A percentile compares a stretch with the other conserved stretches of the same genome.
Evolutionary conservation across 2,797 vertebrate species (phyloP).

Genomic region (Hyperoplus immaculatus): DNA sequence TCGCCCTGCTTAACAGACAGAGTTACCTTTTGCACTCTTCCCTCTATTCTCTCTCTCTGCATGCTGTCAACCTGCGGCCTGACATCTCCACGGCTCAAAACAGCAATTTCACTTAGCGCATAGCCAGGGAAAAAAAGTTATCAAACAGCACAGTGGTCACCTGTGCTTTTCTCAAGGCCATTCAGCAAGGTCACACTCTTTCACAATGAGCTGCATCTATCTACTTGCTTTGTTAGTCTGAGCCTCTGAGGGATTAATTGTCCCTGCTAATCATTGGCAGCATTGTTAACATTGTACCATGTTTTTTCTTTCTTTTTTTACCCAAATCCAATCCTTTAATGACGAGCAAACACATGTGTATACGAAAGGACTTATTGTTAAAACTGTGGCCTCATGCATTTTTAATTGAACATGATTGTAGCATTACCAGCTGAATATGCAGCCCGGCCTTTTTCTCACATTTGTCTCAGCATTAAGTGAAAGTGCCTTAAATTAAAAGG

Average conservation of each 20-base stretch:
- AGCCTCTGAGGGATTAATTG: slow-evolving; percentile 92
- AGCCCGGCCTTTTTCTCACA: slow-evolving; percentile 75
- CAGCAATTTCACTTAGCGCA: slow-evolving; percentile 75
- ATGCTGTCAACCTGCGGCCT: slow-evolving; percentile 58
- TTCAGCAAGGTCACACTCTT: slow-evolving; percentile 89
- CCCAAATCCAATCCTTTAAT: slow-evolving; percentile 92
- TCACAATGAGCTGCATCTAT: slow-evolving; percentile 88
- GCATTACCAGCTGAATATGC: slow-evolving; percentile 87
- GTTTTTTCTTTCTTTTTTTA: slow-evolving; percentile 77
- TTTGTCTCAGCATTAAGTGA: slow-evolving; percentile 79
- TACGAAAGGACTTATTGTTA: slow-evolving; percentile 81
- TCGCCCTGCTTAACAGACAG: slow-evolving; percentile 63
- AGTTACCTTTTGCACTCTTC: slow-evolving; percentile 58
- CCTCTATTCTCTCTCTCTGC: slow-evolving; percentile 65
- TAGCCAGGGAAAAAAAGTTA: slow-evolving; percentile 85
- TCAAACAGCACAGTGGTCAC: slow-evolving; percentile 88
- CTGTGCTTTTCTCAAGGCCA: slow-evolving; percentile 85
- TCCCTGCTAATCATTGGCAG: slow-evolving; percentile 88
- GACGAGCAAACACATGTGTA: slow-evolving; percentile 87
- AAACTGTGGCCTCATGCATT: slow-evolving; percentile 89
- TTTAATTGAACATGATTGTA: slow-evolving; percentile 93
- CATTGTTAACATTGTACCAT: slow-evolving; percentile 89
- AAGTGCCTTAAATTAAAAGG: slow-evolving; percentile 87
- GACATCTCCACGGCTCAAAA: slow-evolving; percentile 58
- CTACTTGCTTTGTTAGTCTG: slow-evolving; percentile 88